Evolutionary conservation across 2,888 invertebrate species (phyloP).

Genomic region (Onthophagus sagittarius): DNA sequence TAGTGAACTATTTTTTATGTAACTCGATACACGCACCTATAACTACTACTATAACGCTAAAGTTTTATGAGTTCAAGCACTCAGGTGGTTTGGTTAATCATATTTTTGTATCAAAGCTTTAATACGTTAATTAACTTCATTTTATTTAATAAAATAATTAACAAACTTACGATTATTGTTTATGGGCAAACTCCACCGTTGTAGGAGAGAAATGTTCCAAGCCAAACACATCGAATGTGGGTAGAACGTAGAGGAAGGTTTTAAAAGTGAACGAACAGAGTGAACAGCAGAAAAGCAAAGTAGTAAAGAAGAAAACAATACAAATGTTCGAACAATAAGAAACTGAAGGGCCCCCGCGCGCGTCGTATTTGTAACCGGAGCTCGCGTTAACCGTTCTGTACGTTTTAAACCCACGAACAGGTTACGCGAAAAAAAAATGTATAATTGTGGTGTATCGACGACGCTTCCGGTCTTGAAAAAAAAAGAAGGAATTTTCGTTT

Average conservation of each 20-base stretch:
- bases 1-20: conserved; percentile 22
- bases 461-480: conserved; percentile 4
- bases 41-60: too few species aligned
- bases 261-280: background rate
- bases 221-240: background rate
- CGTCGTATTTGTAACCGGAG: too few species aligned
- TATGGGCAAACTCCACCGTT: background rate
- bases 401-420: background rate
- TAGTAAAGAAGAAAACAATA: background rate
- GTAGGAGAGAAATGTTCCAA: background rate
- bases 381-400: background rate
- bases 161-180: background rate
- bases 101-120: too few species aligned
- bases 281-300: background rate
- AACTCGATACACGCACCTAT: conserved; percentile 9
- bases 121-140: too few species aligned
- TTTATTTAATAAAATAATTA: background rate
- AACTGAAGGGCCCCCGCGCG: too few species aligned
- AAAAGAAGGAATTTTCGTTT: conserved; percentile 1
- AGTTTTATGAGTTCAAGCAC: too few species aligned
- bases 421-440: background rate
- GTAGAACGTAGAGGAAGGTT: background rate
- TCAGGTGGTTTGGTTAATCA: too few species aligned
- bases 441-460: conserved; percentile 2
- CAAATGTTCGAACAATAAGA: background rate